Base-by-base conservation (phyloP, 2,888 invertebrate genomes). In the Fragum sueziense region DNA sequence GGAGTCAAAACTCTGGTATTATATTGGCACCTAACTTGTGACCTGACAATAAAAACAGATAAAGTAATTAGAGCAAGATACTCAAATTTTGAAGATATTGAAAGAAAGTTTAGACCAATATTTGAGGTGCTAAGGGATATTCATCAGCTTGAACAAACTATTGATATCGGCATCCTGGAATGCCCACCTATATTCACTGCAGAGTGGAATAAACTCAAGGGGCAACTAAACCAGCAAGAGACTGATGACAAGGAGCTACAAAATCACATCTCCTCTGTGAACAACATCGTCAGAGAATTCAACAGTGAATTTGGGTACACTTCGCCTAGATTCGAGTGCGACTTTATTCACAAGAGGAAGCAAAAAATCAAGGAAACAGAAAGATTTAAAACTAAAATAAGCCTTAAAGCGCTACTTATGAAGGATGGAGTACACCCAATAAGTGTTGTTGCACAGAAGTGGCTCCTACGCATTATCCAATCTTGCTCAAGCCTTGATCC, bases 131-230 rank as follows among this genome's bases (percentile, higher is more conserved):
- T 59, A 14, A n/a, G 22, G 20, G 65, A 62, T 1, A 65, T 73
- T 22, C 71, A 61, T 41, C 0, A 9, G 9, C n/a, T 20, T 9
- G 65, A 51, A 65, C 4, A 62, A n/a, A 6, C 37, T 7, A 37
- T 65, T n/a, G 65, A 73, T 33, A 65, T 73, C 9, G 72, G 72
- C 27, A 62, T 73, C n/a, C 65, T 73, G 6, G 72, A 73, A 65
- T 20, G 9, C 1, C 72, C 72, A 6, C 72, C 72, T 3, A 33
- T 73, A 2, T 73, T 73, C 27, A 51, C 62, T 7, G 31, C 20
- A 51, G 34, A 62, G 6, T 73, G 65, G 72, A 73, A 73, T 34
- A 47, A 61, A 33, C 4, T 22, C 2, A 73, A 51, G n/a, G 52
- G 61, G 0, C 29, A 25, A 1, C 6, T 20, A 6, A 27, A 59